Percentiles rank a stretch among this genome's conserved stretches.
Evolutionary conservation across 2,113 vertebrate species (phyloP).

Genomic region (Chaenocephalus aceratus): DNA sequence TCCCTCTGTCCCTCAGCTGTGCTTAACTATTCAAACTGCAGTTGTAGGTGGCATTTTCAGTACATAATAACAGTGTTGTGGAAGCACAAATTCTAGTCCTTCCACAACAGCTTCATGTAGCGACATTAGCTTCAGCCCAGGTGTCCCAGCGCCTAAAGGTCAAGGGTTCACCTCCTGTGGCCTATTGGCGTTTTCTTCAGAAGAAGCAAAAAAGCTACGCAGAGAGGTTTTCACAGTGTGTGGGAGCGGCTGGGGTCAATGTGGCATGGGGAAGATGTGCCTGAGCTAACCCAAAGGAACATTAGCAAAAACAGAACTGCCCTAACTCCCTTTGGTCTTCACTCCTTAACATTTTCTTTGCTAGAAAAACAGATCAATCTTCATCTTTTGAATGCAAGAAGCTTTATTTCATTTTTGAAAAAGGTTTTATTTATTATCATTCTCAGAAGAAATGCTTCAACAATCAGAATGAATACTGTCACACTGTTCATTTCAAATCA

Average conservation of each 20-base stretch:
- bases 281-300: slow-evolving; percentile 51
- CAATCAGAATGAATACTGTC: background rate
- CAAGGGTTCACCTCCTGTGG: slow-evolving; percentile 46
- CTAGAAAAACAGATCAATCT: slow-evolving; percentile 28
- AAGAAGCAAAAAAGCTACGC: slow-evolving; percentile 8
- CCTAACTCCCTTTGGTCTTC: slow-evolving; percentile 27
- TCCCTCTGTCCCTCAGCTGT: slow-evolving; percentile 21
- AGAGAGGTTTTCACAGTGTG: slow-evolving; percentile 15
- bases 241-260: slow-evolving; percentile 24
- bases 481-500: slow-evolving; percentile 27
- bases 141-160: slow-evolving; percentile 36
- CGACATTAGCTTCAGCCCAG: slow-evolving; percentile 13
- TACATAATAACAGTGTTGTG: slow-evolving; percentile 55
- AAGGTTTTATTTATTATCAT: background rate
- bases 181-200: slow-evolving; percentile 11
- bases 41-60: slow-evolving; percentile 40
- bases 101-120: slow-evolving; percentile 18
- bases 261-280: slow-evolving; percentile 33
- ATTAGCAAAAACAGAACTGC: slow-evolving; percentile 30
- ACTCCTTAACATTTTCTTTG: slow-evolving; percentile 10
- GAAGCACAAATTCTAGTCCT: slow-evolving; percentile 50
- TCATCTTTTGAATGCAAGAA: background rate
- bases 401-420: background rate
- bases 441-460: background rate
- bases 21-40: slow-evolving; percentile 44